Evolutionary conservation across 1,140 invertebrate genomes (phyloP).

Genomic region (Bombus pyrosoma): DNA sequence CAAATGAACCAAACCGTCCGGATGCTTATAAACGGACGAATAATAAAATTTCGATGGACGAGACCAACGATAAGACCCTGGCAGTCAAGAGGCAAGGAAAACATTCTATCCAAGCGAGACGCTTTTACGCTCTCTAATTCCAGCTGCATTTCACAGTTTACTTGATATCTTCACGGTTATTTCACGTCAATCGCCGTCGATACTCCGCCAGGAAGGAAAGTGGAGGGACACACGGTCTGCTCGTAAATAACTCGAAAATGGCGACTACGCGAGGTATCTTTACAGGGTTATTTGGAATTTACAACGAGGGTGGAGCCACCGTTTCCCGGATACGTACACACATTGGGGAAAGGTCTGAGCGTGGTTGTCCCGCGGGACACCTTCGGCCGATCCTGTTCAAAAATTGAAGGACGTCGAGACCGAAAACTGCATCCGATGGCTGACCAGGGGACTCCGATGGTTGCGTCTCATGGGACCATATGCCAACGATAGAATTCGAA

Average conservation of each 20-base stretch:
- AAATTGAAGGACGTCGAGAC: slow-evolving; percentile 78
- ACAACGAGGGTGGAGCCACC: slow-evolving; percentile 72
- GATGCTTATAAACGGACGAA: neutral
- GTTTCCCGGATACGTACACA: slow-evolving; percentile 52
- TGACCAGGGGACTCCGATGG: slow-evolving; percentile 75
- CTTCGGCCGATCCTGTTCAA: slow-evolving; percentile 75
- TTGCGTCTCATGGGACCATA: slow-evolving; percentile 60
- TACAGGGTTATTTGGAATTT: slow-evolving; percentile 74
- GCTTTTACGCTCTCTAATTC: slow-evolving; percentile 37
- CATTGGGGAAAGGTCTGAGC: slow-evolving; percentile 53
- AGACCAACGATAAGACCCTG: neutral
- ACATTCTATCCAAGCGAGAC: neutral
- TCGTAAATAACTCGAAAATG: slow-evolving; percentile 71
- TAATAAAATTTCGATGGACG: neutral
- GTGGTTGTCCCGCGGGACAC: slow-evolving; percentile 72
- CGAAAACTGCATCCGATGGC: slow-evolving; percentile 79
- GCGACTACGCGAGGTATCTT: slow-evolving; percentile 65
- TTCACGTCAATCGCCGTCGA: slow-evolving; percentile 60
- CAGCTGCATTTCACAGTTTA: slow-evolving; percentile 20
- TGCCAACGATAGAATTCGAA: slow-evolving; percentile 67
- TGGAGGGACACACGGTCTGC: slow-evolving; percentile 1
- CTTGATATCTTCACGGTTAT: slow-evolving; percentile 56
- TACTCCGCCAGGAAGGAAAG: neutral
- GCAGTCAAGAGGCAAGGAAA: neutral
- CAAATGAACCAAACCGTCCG: too few species aligned